Conservation (phyloP, 2,888 invertebrate genomes). For the Acronicta aceris region DNA sequence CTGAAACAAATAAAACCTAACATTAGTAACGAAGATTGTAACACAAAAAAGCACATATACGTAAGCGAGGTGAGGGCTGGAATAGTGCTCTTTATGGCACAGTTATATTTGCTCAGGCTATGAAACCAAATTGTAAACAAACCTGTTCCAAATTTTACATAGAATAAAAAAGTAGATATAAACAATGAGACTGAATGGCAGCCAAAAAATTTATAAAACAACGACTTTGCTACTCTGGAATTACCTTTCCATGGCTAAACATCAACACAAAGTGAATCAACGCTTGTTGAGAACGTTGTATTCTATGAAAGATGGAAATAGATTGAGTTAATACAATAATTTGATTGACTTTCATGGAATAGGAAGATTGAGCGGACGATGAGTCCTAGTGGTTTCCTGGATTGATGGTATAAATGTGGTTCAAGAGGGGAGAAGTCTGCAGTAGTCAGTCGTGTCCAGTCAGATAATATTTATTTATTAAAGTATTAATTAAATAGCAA, state of each 20-base stretch:
- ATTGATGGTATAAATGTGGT: constrained; percentile 68
- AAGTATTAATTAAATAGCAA: background rate
- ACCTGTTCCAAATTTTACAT: background rate
- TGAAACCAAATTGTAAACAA: background rate
- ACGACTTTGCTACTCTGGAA: background rate
- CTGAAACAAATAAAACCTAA: constrained; percentile 73
- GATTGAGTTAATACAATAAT: constrained; percentile 66
- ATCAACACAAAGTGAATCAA: constrained; percentile 57
- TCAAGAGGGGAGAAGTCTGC: constrained; percentile 29
- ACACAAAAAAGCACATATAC: too few relatives aligned
- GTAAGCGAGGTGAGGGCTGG: too few relatives aligned
- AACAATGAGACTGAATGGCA: too few relatives aligned
- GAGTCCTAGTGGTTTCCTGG: constrained; percentile 68
- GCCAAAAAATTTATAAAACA: background rate
- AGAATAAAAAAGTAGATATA: background rate
- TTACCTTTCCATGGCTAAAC: constrained; percentile 5
- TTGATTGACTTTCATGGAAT: constrained; percentile 82
- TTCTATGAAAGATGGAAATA: constrained; percentile 80
- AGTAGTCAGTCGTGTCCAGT: constrained; percentile 35
- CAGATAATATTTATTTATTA: constrained; percentile 7
- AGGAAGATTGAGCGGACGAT: constrained; percentile 68
- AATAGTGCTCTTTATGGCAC: too few relatives aligned
- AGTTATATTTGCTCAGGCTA: too few relatives aligned
- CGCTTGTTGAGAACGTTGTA: constrained; percentile 56
- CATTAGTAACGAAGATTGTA: constrained; percentile 9